Evolutionary conservation across 2,797 vertebrate genomes (phyloP), one percentile per base, ranked within the genome.

Genomic region (Myotis vivesi): DNA sequence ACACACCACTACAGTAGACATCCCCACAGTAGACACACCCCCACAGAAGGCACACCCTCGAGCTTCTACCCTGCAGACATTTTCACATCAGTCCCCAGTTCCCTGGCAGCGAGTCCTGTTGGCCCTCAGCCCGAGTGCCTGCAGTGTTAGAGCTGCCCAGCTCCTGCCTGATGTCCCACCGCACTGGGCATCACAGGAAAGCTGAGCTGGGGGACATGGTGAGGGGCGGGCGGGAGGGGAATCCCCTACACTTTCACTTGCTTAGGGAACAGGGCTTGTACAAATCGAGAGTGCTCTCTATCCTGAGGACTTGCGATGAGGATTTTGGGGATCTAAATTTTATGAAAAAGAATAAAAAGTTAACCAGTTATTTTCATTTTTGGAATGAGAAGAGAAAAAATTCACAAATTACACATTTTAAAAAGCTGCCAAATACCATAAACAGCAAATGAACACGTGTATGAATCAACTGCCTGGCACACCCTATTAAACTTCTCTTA

Each of bases 141-240:
- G 5, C 33, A 8, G 23, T 20, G 28, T 41, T 25, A 15, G 49
- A 11, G 59, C n/a, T 51, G 22, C 44, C 5, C 30, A 17, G 11
- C 6, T 64, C 28, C 36, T 28, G 41, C 23, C 16, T 19, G 77
- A 25, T 8, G 77, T 30, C 17, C 1, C 9, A 19, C 36, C 28
- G n/a, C 2, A 0, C 77, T 41, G 36, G 33, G 55, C 20, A 41
- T 41, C 36, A 12, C 55, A 30, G 77, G 6, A 30, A 19, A 33
- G 55, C 66, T 19, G 17, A 19, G 20, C 2, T 73, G 64, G 66
- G 36, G 28, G 16, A 9, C 16, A 20, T 25, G 11, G n/a, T n/a
- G 22, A 3, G 36, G 10, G 20, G 3, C 3, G 17, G 5, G 16
- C n/a, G 8, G 0, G 5, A 5, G 5, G 8, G 7, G 57, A 6